Base-by-base conservation (phyloP, 2,888 invertebrate genomes). In the Tanaodytes sp. region DNA sequence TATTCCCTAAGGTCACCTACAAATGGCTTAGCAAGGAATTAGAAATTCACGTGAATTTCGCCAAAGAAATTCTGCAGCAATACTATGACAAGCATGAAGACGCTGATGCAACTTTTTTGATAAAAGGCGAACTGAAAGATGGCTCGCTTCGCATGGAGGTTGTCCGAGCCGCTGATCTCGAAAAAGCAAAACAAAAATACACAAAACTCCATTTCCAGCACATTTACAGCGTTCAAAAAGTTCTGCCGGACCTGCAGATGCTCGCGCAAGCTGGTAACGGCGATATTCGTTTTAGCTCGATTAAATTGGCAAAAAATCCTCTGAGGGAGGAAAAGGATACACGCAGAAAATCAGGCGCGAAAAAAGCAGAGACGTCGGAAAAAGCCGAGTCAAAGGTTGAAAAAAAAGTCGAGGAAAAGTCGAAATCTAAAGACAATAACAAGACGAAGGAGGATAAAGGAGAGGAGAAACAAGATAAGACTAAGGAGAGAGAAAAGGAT, bases 1-100 rank as follows among this genome's bases (percentile, higher is more conserved):
- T 51, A 30, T n/a, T n/a, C n/a, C n/a, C n/a, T 48, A 59, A 87
- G 87, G 85, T 87, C 1, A 86, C 87, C 0, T 87, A 86, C 69
- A 86, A 86, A 76, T 86, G 84, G 83, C 73, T 87, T 20, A 86
- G 86, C 65, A 84, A 85, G 59, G 80, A 83, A 45, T 71, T 86
- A 1, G 83, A 84, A 61, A 74, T 87, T 31, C 86, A 87, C 65
- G 86, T 86, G 1, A 87, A 87, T 68, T 33, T 81, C 9, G 83
- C 87, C 1, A 87, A 87, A 63, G 80, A 85, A 42, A 77, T 86
- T 45, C 73, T 86, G 12, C 78, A 80, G 76, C 74, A 80, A 59
- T 86, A 83, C 69, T 79, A 79, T 71, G 72, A 80, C 8, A 73
- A 74, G n/a, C 76, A 77, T 52, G 48, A 74, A 14, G 66, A 78